Percentiles rank a stretch among this genome's conserved stretches.
These are phyloP conservation scores for Xyrauchen texanus DNA, from an alignment of 2,113 vertebrate genomes.

Conservation along the genomic window DNA sequence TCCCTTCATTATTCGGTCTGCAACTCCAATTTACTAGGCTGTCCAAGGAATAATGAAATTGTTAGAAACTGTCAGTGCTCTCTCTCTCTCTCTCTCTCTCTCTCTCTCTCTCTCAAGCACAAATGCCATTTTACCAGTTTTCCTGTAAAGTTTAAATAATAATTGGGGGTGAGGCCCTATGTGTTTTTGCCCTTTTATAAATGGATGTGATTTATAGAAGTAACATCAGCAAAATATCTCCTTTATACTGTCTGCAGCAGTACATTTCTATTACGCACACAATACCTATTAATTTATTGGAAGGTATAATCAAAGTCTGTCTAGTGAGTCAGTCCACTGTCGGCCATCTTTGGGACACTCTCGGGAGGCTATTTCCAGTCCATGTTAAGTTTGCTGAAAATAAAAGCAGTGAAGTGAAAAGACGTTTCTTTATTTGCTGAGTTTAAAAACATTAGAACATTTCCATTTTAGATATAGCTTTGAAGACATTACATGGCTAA, in stretches of 20 bases:
- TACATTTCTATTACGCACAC: constrained; percentile 47
- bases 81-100: no score
- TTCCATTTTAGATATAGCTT: no score
- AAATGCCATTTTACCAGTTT: background rate
- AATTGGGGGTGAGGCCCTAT: background rate
- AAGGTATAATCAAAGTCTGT: constrained; percentile 40
- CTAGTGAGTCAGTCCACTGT: no score
- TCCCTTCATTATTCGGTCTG: background rate
- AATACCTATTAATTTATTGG: constrained; percentile 43
- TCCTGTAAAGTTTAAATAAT: constrained; percentile 13
- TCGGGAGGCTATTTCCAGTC: no score
- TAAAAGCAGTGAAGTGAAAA: no score
- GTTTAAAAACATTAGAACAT: no score
- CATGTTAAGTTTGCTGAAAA: no score
- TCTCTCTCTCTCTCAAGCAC: no score
- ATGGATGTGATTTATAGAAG: constrained; percentile 49
- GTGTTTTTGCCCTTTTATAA: constrained; percentile 43
- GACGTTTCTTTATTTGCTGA: no score
- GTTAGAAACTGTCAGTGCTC: no score
- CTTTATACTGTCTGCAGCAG: constrained; percentile 34
- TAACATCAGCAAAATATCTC: constrained; percentile 50
- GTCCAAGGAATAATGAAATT: constrained; percentile 19
- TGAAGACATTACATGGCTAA: no score
- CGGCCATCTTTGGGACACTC: no score
- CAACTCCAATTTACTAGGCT: background rate